These are phyloP conservation scores for Neodon shergylaensis DNA, from an alignment of 2,113 vertebrate species.

Conservation along the genomic window DNA sequence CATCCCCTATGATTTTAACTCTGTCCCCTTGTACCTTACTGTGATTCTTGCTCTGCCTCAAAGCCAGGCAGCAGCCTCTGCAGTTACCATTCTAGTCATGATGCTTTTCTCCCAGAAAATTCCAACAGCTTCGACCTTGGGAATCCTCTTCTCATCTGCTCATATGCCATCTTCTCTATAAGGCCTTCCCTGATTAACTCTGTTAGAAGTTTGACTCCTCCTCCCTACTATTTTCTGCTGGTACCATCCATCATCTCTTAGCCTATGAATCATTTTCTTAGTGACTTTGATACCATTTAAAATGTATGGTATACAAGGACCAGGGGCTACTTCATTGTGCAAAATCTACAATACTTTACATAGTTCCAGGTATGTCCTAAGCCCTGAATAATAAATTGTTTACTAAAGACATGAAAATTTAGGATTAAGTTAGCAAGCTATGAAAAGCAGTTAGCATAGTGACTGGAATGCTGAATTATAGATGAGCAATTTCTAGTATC, in stretches of 20 bases:
- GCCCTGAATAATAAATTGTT: slow-evolving; percentile 2
- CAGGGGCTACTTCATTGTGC: neutral
- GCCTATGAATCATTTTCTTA: neutral
- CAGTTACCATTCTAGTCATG: neutral
- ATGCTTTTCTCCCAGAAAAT: neutral
- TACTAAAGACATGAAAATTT: slow-evolving; percentile 42
- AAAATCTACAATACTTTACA: slow-evolving; percentile 19
- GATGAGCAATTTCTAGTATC: slow-evolving; percentile 11
- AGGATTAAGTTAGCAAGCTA: slow-evolving; percentile 44
- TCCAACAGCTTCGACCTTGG: neutral
- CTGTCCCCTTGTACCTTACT: neutral
- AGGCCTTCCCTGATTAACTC: neutral
- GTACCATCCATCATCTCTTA: neutral
- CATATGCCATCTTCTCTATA: neutral
- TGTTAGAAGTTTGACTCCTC: neutral
- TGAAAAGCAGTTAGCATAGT: slow-evolving; percentile 48
- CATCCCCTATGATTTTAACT: neutral
- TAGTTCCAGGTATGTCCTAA: neutral
- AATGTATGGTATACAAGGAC: neutral
- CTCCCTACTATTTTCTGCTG: neutral
- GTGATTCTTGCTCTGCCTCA: neutral
- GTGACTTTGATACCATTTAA: neutral
- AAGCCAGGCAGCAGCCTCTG: neutral
- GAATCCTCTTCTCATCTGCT: neutral
- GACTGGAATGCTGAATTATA: slow-evolving; percentile 10